Evolutionary conservation across 2,113 vertebrate species (phyloP).

Genomic region (Porphyrio hochstetteri): DNA sequence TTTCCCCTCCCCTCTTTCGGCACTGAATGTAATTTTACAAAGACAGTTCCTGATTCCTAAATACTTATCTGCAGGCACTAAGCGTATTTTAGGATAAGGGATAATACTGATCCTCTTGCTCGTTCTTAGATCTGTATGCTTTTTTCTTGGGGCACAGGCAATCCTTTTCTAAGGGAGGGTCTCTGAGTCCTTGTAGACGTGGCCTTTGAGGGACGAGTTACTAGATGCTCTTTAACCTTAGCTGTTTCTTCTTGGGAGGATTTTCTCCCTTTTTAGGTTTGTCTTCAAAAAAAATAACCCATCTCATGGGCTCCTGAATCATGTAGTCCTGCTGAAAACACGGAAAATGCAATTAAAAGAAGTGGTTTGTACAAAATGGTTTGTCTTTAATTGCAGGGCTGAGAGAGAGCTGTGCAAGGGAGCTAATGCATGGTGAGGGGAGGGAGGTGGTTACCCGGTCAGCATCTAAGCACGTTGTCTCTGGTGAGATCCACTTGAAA

Average conservation of each 20-base stretch:
- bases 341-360: neutral
- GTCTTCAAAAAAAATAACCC: neutral
- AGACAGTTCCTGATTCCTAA: neutral
- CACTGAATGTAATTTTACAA: neutral
- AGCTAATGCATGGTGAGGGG: neutral
- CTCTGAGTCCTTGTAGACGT: neutral
- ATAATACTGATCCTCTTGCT: neutral
- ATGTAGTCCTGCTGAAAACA: neutral
- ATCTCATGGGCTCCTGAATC: neutral
- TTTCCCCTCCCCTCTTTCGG: neutral
- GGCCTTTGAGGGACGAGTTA: neutral
- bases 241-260: neutral
- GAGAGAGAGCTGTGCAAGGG: neutral
- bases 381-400: neutral
- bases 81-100: neutral
- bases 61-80: neutral
- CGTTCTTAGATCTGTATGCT: neutral
- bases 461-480: neutral
- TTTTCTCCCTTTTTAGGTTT: neutral
- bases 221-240: neutral
- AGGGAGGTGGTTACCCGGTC: fast-evolving
- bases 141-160: neutral
- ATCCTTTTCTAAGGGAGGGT: neutral
- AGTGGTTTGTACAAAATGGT: neutral
- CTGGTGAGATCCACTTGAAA: neutral